A percentile compares a stretch with the other conserved stretches of the same genome.
Evolutionary conservation across 2,113 vertebrate genomes (phyloP).

Genomic region (Laticauda laticaudata): DNA sequence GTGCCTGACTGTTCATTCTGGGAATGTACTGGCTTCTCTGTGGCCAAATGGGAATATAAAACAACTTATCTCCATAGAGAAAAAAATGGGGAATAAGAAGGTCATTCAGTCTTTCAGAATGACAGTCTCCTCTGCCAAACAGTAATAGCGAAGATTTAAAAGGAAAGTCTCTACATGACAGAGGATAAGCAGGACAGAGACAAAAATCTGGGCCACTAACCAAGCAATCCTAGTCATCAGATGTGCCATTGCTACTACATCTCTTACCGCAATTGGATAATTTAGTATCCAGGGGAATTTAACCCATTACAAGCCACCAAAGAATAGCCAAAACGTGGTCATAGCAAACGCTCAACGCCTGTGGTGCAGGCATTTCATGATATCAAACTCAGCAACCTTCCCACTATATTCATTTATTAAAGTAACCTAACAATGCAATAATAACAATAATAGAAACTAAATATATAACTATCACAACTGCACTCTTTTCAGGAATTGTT

Average conservation of each 20-base stretch:
- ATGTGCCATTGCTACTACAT: not conserved
- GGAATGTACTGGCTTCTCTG: not conserved
- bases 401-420: conserved; percentile 19
- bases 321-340: conserved; percentile 6
- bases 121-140: not conserved
- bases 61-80: not conserved
- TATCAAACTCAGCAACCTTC: conserved; percentile 29
- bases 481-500: not conserved
- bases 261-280: not conserved
- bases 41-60: not conserved
- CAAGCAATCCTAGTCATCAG: not conserved
- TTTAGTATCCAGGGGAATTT: conserved; percentile 17
- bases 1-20: not conserved
- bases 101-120: not conserved
- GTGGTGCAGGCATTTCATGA: conserved; percentile 24
- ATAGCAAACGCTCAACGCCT: conserved; percentile 30
- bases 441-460: not conserved
- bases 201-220: not conserved
- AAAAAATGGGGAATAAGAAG: not conserved
- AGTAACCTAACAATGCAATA: not conserved
- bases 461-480: not conserved
- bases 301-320: conserved; percentile 32
- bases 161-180: accelerated
- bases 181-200: not conserved
- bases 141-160: not conserved